Evolutionary conservation across 2,888 invertebrate species (phyloP).

Genomic region (Tribolium freemani): DNA sequence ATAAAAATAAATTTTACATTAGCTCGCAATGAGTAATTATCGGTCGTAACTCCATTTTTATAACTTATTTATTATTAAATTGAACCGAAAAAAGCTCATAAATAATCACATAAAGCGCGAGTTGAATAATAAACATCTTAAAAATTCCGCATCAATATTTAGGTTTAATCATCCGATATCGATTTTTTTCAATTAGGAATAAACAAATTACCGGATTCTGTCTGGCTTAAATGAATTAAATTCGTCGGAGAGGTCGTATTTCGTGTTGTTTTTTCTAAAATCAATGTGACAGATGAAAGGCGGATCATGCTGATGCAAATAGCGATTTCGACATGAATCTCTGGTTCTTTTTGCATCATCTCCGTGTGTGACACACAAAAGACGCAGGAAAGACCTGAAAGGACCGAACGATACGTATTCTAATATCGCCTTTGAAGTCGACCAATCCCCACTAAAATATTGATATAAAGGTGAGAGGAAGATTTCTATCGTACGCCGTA

Average conservation of each 20-base stretch:
- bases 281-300: conserved; percentile 36
- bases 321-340: conserved; percentile 19
- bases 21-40: background rate
- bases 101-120: background rate
- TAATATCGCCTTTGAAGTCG: conserved; percentile 43
- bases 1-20: background rate
- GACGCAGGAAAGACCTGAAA: conserved; percentile 31
- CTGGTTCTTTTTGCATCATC: conserved; percentile 14
- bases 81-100: background rate
- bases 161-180: background rate
- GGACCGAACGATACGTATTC: conserved; percentile 36
- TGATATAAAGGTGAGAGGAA: conserved; percentile 46
- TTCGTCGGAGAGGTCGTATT: background rate
- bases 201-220: no score
- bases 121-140: background rate
- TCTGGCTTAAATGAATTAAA: no score
- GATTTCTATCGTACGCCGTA: conserved; percentile 42
- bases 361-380: conserved; percentile 21
- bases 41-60: background rate
- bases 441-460: conserved; percentile 46
- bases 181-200: background rate
- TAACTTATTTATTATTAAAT: background rate
- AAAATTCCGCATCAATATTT: background rate
- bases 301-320: conserved; percentile 22
- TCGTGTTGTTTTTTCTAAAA: background rate